Conservation (phyloP, 1,140 invertebrate genomes). For the Chironomus striatipennis region DNA sequence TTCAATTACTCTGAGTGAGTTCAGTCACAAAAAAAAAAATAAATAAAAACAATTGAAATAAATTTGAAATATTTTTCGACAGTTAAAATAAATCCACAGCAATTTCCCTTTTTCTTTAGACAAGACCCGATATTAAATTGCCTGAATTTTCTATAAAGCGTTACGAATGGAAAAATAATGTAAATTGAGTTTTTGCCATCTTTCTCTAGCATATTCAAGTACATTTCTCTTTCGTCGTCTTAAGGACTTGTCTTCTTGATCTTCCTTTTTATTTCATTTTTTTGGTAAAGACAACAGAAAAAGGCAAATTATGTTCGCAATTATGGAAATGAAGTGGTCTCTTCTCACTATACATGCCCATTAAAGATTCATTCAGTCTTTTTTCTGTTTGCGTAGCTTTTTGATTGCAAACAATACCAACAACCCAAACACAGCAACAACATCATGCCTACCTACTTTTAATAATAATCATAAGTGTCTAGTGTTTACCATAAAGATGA, state of each 20-base stretch:
- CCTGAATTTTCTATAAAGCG: not conserved
- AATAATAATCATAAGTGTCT: constrained; percentile 11
- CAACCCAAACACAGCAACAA: not conserved
- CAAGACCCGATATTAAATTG: no score
- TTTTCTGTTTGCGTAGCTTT: not conserved
- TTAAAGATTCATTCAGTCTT: no score
- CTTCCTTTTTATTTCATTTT: not conserved
- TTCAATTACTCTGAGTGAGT: no score
- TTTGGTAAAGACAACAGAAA: not conserved
- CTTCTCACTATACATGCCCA: not conserved
- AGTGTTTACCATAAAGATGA: not conserved
- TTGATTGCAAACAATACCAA: not conserved
- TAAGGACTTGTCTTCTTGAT: no score
- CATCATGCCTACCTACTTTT: not conserved
- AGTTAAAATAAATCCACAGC: no score
- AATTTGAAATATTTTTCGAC: no score
- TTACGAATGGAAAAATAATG: constrained; percentile 1
- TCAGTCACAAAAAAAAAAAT: no score
- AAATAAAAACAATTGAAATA: no score
- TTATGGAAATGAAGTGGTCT: constrained; percentile 2
- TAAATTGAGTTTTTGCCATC: not conserved
- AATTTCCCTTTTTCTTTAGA: no score
- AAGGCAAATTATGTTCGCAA: not conserved
- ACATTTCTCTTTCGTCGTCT: no score
- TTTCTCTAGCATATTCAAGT: no score